Evolutionary conservation across 2,888 invertebrate genomes (phyloP), one percentile per base, ranked within the genome.

Genomic region (Linhomoeus sp.): DNA sequence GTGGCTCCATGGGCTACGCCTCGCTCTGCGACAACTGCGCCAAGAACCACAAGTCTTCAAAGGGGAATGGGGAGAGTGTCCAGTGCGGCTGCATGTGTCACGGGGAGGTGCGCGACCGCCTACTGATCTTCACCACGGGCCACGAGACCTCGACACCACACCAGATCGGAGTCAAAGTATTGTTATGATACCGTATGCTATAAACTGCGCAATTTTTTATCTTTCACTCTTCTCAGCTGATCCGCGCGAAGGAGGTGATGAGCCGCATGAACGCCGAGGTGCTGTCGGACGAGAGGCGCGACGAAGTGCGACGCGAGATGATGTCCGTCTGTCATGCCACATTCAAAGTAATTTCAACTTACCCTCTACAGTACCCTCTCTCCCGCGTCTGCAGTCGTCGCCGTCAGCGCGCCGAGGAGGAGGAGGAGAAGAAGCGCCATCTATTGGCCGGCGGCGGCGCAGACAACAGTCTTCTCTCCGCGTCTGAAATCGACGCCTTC

Each of bases 61-160:
- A n/a, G n/a, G n/a, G n/a, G n/a, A n/a, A n/a, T n/a, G n/a, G n/a
- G n/a, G n/a, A n/a, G n/a, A n/a, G n/a, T n/a, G n/a, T n/a, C n/a
- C n/a, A 3, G 20, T 50, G 50, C 37, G n/a, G 22, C 3, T 48
- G 47, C 43, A 37, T 50, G 36, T 46, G 46, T 37, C 46, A 50
- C 41, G 45, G 41, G n/a, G 9, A 39, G 5, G 33, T 33, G 23
- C 41, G 40, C n/a, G 69, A 70, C 49, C 81, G 80, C 61, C 77
- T 77, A 65, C 71, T 84, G 23, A 82, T 84, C 53, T 84, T 82
- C 64, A 81, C 81, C 1, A 81, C 79, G 24, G 83, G 83, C 0
- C 77, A 77, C 5, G 76, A 78, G 64, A 82, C 83, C 0, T 83
- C 80, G 59, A 81, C 80, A 0, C 83, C 83, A 0, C 84, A 84